These are phyloP conservation scores for Pardalotus punctatus DNA, from an alignment of 2,113 vertebrate species.

Conservation along the genomic window DNA sequence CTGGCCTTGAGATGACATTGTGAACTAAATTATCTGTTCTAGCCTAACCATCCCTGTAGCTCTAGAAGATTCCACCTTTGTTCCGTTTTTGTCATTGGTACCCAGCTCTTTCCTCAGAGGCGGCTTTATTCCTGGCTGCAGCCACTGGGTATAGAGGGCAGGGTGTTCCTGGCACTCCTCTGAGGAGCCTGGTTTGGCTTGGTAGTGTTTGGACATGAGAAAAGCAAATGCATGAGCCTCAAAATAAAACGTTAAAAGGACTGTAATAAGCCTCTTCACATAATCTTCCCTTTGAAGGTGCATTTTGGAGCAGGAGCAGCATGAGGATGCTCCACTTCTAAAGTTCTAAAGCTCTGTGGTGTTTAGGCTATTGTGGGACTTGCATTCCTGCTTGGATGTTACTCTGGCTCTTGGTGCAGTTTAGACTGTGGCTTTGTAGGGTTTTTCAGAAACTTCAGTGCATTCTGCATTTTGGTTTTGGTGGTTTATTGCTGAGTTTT, in stretches of 20 bases:
- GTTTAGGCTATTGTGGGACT: background rate
- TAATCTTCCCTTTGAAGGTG: background rate
- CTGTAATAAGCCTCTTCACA: background rate
- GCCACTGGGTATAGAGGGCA: background rate
- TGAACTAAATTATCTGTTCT: background rate
- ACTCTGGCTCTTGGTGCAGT: background rate
- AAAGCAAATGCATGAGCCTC: background rate
- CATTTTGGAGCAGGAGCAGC: background rate
- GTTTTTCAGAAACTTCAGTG: background rate
- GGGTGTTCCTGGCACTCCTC: background rate
- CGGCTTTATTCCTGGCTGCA: background rate
- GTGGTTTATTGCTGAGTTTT: background rate
- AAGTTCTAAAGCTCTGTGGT: background rate
- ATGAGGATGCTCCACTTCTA: background rate
- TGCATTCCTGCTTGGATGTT: background rate
- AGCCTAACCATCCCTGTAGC: background rate
- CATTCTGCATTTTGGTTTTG: background rate
- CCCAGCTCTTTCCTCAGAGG: background rate
- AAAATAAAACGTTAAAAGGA: background rate
- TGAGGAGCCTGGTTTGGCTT: background rate
- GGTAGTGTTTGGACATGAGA: rapidly evolving
- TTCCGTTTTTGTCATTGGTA: background rate
- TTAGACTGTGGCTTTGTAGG: background rate
- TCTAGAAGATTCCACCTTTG: background rate
- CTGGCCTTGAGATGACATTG: background rate